phyloP scores from a whole-genome alignment of 2,888 invertebrate genomes.

The Folsomia candida region DNA sequence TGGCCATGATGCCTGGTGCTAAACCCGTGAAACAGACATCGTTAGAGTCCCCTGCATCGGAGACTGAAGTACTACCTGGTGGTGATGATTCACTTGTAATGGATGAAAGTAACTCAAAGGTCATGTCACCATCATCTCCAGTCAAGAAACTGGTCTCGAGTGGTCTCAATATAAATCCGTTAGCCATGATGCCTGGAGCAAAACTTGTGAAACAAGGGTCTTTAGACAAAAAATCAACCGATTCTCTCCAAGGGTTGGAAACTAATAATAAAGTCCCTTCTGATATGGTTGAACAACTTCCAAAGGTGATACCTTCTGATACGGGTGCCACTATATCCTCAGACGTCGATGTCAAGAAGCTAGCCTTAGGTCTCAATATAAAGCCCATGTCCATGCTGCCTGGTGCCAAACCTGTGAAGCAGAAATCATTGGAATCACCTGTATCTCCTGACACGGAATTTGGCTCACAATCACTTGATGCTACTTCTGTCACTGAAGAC shows the following conservation, averaged over 20 bases:
- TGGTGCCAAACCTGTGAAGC: slow-evolving; percentile 35
- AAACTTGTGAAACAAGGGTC: slow-evolving; percentile 24
- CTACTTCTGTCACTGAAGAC: background rate
- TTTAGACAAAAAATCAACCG: too few species aligned
- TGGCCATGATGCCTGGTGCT: slow-evolving; percentile 42
- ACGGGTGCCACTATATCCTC: too few species aligned
- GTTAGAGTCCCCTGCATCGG: background rate
- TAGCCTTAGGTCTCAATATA: slow-evolving; percentile 29
- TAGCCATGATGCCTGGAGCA: slow-evolving; percentile 41
- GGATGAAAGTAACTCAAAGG: too few species aligned
- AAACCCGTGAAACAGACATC: slow-evolving; percentile 23
- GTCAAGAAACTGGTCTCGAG: too few species aligned
- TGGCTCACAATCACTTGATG: background rate
- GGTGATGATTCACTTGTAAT: too few species aligned
- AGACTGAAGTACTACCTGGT: background rate
- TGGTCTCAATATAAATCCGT: slow-evolving; percentile 42
- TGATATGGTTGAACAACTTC: background rate
- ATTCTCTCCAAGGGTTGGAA: too few species aligned
- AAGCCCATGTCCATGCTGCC: slow-evolving; percentile 43
- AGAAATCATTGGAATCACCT: background rate
- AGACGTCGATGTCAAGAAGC: background rate
- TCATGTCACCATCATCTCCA: too few species aligned
- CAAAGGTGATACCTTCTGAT: background rate
- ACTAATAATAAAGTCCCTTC: background rate
- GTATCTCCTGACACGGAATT: background rate